Base-by-base conservation (phyloP, 2,888 invertebrate genomes). In the Pristionchus entomophagus region DNA sequence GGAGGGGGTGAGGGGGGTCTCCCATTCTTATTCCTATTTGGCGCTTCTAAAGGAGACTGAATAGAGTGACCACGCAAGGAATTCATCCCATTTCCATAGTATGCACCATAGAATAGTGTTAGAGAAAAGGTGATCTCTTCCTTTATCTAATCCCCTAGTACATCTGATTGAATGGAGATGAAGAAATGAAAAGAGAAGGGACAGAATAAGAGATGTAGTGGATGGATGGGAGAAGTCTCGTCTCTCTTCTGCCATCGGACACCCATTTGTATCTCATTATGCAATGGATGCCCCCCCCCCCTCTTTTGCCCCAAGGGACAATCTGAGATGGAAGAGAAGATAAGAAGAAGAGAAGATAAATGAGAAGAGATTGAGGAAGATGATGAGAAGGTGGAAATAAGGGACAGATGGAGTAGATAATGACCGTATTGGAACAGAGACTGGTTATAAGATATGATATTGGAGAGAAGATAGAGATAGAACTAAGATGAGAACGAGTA, bases 221-320 rank as follows among this genome's bases (percentile, higher is more conserved):
- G 32, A 12, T 8, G 62, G 62, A 62, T 56, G 3, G 32, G 62
- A 35, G 38, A 17, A 38, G 38, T 38, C 26, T 38, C 38, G 69
- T 80, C 85, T 22, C 41, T 62, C 80, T 51, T 59, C 73, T 51
- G 32, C 51, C 56, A 35, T 35, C 32, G 77, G 77, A 77, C 77
- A 45, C 77, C 41, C 77, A 77, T 77, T 77, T 77, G 77, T 77
- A 77, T 77, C 77, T 77, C 77, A 77, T 77, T 77, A 77, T 77
- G 49, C 45, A 77, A 77, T 77, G 26, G 26, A 45, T 69, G 35
- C 35, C 12, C 69, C 29, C 12, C 69, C 29, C 59, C 17, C 26
- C 26, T 59, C 59, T 59, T 59, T 59, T 59, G 59, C 69, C 69
- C 38, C 69, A 69, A 69, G 69, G 69, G 69, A 69, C 29, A 38